phyloP scores from a whole-genome alignment of 2,888 invertebrate genomes.

The Epinotia bilunana region DNA sequence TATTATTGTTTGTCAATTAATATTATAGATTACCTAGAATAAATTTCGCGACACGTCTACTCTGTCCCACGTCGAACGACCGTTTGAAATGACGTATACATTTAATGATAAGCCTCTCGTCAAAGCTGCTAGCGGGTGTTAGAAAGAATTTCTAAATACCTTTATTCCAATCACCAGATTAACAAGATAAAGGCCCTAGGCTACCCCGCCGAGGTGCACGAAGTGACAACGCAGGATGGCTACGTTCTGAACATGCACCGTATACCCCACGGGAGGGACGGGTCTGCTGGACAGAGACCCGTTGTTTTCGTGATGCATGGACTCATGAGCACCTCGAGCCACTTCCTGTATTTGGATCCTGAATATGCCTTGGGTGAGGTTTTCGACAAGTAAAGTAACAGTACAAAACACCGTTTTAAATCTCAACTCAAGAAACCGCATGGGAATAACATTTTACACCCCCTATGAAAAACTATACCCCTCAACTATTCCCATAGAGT shows the following conservation, averaged over 20 bases:
- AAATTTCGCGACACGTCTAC: too few relatives aligned
- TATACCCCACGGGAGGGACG: slow-evolving; percentile 57
- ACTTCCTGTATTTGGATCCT: slow-evolving; percentile 56
- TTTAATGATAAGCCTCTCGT: too few relatives aligned
- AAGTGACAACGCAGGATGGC: slow-evolving; percentile 61
- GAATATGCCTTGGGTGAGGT: slow-evolving; percentile 60
- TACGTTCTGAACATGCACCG: slow-evolving; percentile 67
- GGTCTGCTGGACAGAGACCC: slow-evolving; percentile 49
- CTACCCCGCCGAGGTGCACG: slow-evolving; percentile 55
- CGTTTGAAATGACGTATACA: too few relatives aligned
- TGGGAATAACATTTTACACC: neutral
- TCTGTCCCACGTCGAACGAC: too few relatives aligned
- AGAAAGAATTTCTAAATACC: neutral
- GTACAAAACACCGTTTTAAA: too few relatives aligned
- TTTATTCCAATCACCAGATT: slow-evolving; percentile 51
- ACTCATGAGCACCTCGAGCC: slow-evolving; percentile 55
- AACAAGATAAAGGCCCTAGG: slow-evolving; percentile 51
- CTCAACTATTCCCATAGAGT: too few relatives aligned
- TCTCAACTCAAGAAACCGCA: neutral
- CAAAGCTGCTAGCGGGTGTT: too few relatives aligned
- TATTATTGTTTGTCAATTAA: too few relatives aligned
- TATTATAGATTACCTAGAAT: too few relatives aligned
- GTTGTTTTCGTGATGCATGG: slow-evolving; percentile 71
- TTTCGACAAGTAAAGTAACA: neutral
- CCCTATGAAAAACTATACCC: neutral